Evolutionary conservation across 2,888 invertebrate genomes (phyloP), one percentile per base, ranked within the genome.

Genomic region (Polydrusus pterygomalis): DNA sequence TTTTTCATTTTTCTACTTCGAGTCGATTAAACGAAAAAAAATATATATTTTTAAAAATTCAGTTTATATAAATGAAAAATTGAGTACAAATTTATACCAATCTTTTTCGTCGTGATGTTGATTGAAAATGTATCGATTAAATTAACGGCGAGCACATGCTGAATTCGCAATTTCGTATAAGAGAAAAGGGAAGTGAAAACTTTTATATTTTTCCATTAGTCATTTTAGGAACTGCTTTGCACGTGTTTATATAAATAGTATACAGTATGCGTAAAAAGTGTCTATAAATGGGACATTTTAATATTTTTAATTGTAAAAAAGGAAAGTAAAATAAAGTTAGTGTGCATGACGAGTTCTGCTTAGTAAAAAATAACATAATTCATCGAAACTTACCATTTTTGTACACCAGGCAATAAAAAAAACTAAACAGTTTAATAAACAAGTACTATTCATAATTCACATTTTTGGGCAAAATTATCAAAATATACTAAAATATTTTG

Each of bases 121-220:
- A 75, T 75, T 75, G 75, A 75, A 75, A 75, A 60, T 58, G 75
- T 75, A 75, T 75, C 75, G 75, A 75, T 75, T 75, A 49, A 60
- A 70, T 70, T 60, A 34, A 43, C 70, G 54, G 7, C 15, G 54
- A 9, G 15, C 38, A 15, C 40, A 20, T 40, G 34, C 54, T 54
- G 51, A 54, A 67, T 63, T 65, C 34, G 64, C 47, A 30, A 65
- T 49, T 34, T 18, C 49, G 25, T n/a, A 47, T 49, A 65, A 65
- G 17, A 47, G 30, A 49, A 65, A 47, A 65, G 49, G 64, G 47
- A 17, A 49, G 34, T 47, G 49, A 45, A 30, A 49, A 38, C 30
- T 54, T 25, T 54, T 54, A 54, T 54, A 9, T 5, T 30, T 54
- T 54, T 54, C 25, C 30, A 54, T 54, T 54, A 30, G 17, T 54